Percentiles rank a stretch among this genome's conserved stretches.
These are phyloP conservation scores for Polyommatus iphigenia DNA, from an alignment of 2,888 invertebrate species.

Conservation along the genomic window DNA sequence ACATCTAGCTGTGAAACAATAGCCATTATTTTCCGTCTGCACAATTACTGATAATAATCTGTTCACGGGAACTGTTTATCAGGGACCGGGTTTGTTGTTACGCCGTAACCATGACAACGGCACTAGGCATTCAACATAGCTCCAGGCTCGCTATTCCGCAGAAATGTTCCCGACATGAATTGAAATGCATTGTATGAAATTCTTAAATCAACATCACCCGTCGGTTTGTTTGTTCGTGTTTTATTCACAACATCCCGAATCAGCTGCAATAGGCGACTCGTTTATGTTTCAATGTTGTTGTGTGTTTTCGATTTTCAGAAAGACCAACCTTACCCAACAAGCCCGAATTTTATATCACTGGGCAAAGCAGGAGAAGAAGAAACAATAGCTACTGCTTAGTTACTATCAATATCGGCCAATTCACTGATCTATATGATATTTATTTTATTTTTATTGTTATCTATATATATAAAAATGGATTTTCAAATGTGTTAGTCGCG, in stretches of 20 bases:
- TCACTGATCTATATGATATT: not conserved
- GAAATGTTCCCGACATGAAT: not conserved
- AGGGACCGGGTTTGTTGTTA: constrained; percentile 1
- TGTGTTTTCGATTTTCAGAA: not conserved
- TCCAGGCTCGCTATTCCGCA: not conserved
- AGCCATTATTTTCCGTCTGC: not conserved
- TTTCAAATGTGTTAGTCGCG: too few species aligned
- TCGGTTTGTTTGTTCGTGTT: not conserved
- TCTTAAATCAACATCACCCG: constrained; percentile 5
- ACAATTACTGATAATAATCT: constrained; percentile 15
- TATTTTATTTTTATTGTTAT: not conserved
- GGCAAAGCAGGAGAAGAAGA: not conserved
- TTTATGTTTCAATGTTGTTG: not conserved
- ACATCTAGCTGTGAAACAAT: not conserved
- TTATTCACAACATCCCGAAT: constrained; percentile 1
- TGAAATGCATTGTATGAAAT: not conserved
- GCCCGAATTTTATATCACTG: not conserved
- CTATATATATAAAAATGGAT: too few species aligned
- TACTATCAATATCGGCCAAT: not conserved
- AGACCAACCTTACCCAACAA: not conserved
- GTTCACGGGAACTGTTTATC: constrained; percentile 10
- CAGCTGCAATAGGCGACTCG: not conserved
- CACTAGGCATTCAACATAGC: not conserved
- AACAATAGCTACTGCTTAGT: not conserved
- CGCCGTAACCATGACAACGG: not conserved